Evolutionary conservation across 1,140 invertebrate genomes (phyloP), one percentile per base, ranked within the genome.

Genomic region (Diploscapter pachys): DNA sequence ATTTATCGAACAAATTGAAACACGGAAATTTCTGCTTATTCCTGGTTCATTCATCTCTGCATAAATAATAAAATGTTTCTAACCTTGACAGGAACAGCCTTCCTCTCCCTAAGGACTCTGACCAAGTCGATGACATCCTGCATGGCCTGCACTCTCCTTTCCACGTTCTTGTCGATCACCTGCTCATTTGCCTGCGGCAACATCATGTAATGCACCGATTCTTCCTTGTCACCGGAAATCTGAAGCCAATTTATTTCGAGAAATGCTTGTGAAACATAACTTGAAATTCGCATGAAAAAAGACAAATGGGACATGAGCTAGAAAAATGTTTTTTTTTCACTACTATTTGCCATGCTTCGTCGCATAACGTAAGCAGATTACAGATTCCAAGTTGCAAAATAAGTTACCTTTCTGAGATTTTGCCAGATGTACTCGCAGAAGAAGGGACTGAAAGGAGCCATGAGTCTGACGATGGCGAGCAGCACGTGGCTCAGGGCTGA

Each of bases 351-450:
- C 31, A 31, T 31, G 31, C 31, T 31, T 31, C 1, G 31, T 31
- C 31, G 31, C 72, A 3, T 13, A 69, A 71, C n/a, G 11, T 5
- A 11, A 13, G 49, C 71, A 48, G 8, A 31, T 70, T 54, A 69
- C 6, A 68, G 48, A 13, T 6, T 5, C 6, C 57, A 5, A 73
- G 9, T 8, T 9, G 8, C n/a, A 50, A 59, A 52, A n/a, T 80
- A 85, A 13, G 88, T 69, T 50, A 88, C 63, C 51, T 87, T 82
- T 59, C 90, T 89, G 73, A 98, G 85, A 68, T 92, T 92, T 85
- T 96, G 93, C 86, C 94, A 99, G 90, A 99, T 96, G 50, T 92
- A 90, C 87, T 99, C 97, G n/a, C 94, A 92, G 11, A 99, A 88
- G 86, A 96, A 99, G 1, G 97, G 97, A 4, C 94, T 96, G 86